Conservation (phyloP, 2,113 vertebrate genomes). For the Phycodurus eques region DNA sequence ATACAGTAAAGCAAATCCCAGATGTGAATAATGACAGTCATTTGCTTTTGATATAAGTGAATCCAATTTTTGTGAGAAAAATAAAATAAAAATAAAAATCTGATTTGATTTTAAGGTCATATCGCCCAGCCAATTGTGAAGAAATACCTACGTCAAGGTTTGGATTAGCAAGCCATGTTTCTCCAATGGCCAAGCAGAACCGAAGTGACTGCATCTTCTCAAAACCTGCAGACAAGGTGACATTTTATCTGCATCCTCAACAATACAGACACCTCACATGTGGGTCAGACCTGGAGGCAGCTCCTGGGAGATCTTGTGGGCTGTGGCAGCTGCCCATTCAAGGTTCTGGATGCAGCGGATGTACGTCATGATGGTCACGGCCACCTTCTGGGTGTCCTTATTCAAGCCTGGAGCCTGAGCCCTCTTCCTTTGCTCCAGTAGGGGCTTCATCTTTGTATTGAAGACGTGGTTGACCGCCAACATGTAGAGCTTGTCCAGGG, state of each 20-base stretch:
- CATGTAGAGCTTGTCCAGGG: slow-evolving; percentile 88
- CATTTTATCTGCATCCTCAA: not conserved
- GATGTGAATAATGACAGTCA: too few species aligned
- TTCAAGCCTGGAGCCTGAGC: slow-evolving; percentile 60
- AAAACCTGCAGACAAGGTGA: slow-evolving; percentile 68
- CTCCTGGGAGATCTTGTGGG: slow-evolving; percentile 88
- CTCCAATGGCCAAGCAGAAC: slow-evolving; percentile 85
- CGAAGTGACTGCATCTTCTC: slow-evolving; percentile 85
- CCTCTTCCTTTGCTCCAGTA: slow-evolving; percentile 73
- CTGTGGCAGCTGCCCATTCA: slow-evolving; percentile 88
- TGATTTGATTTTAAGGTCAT: not conserved
- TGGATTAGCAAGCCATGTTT: slow-evolving; percentile 81
- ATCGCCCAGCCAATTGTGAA: not conserved
- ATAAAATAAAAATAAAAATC: not conserved
- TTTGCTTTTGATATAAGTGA: too few species aligned
- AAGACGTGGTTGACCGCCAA: slow-evolving; percentile 84
- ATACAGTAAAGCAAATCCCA: too few species aligned
- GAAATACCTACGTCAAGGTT: slow-evolving; percentile 73
- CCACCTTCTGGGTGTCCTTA: slow-evolving; percentile 76
- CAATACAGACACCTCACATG: not conserved
- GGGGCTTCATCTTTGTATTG: slow-evolving; percentile 85
- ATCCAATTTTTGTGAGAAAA: too few species aligned
- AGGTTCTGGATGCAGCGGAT: slow-evolving; percentile 84
- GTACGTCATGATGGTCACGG: slow-evolving; percentile 81
- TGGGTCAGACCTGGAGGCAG: slow-evolving; percentile 80